A percentile compares a stretch with the other conserved stretches of the same genome.
Conservation (phyloP, 1,140 invertebrate genomes). For the Plectus sambesii region DNA sequence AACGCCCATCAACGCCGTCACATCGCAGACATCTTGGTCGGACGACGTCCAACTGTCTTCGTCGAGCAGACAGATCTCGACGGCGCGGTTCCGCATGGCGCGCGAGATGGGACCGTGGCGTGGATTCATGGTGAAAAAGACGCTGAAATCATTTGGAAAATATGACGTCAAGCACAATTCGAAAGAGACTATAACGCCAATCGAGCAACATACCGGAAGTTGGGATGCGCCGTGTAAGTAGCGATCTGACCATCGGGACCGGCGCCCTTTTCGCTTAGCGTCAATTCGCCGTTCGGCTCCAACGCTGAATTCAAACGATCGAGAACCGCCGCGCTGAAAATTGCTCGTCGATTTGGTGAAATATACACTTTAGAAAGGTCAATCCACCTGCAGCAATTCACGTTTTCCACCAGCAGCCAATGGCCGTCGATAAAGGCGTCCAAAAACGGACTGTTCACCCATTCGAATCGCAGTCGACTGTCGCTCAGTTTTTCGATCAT, state of each 20-base stretch:
- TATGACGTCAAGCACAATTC: no score
- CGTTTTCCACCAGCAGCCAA: slow-evolving; percentile 89
- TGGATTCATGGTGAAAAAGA: slow-evolving; percentile 89
- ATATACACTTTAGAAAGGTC: slow-evolving; percentile 14
- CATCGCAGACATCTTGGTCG: slow-evolving; percentile 68
- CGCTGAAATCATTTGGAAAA: slow-evolving; percentile 53
- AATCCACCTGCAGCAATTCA: slow-evolving; percentile 72
- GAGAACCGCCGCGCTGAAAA: slow-evolving; percentile 69
- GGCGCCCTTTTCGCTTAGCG: slow-evolving; percentile 78
- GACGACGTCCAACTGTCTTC: slow-evolving; percentile 70
- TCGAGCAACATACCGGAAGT: slow-evolving; percentile 57
- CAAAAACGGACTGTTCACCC: slow-evolving; percentile 86
- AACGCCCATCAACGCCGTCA: slow-evolving; percentile 58
- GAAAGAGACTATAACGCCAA: slow-evolving; percentile 1
- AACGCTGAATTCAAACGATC: slow-evolving; percentile 88
- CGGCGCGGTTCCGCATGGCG: slow-evolving; percentile 91
- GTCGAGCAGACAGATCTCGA: slow-evolving; percentile 69
- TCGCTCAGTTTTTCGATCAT: no score
- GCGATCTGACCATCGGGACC: slow-evolving; percentile 62
- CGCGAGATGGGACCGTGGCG: slow-evolving; percentile 86
- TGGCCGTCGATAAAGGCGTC: slow-evolving; percentile 69
- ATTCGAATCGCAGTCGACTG: slow-evolving; percentile 64
- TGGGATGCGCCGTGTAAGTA: slow-evolving; percentile 67
- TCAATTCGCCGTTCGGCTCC: slow-evolving; percentile 77
- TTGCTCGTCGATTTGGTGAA: slow-evolving; percentile 8